Percentiles rank a stretch among this genome's conserved stretches.
phyloP scores from a whole-genome alignment of 2,888 invertebrate species.

The Melipona beecheii region DNA sequence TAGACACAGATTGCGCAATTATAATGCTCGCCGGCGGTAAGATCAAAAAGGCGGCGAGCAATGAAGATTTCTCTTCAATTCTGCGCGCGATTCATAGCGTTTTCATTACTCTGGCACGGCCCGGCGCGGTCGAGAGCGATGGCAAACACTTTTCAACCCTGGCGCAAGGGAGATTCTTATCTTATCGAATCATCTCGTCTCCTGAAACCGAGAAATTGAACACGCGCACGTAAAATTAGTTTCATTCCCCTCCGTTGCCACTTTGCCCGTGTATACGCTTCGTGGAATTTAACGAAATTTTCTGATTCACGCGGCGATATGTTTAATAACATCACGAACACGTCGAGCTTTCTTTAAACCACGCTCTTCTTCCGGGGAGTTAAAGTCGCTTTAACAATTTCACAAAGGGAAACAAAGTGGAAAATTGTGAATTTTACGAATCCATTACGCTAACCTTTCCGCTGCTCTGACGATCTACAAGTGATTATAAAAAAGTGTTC shows the following conservation, averaged over 20 bases:
- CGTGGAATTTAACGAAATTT: constrained; percentile 1
- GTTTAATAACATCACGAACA: too few relatives aligned
- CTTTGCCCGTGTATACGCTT: background rate
- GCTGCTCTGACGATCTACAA: too few relatives aligned
- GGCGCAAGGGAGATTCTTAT: constrained; percentile 40
- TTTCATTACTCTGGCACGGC: constrained; percentile 32
- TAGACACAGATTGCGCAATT: constrained; percentile 9
- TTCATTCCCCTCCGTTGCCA: constrained; percentile 24
- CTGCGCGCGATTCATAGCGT: constrained; percentile 23
- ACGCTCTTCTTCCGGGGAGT: background rate
- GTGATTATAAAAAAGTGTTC: too few relatives aligned
- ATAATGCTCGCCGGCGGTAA: background rate
- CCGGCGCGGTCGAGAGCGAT: constrained; percentile 17
- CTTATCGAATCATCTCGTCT: constrained; percentile 57
- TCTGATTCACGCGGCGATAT: background rate
- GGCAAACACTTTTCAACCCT: constrained; percentile 56
- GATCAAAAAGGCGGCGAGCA: background rate
- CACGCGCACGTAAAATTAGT: constrained; percentile 35
- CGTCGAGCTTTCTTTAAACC: background rate
- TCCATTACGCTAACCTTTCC: too few relatives aligned
- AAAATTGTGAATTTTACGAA: background rate
- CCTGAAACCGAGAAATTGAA: constrained; percentile 48
- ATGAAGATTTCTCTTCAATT: constrained; percentile 47
- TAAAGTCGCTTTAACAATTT: background rate
- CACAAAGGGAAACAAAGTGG: background rate